phyloP scores from a whole-genome alignment of 2,113 vertebrate species.

The Microcebus lehilahytsara region DNA sequence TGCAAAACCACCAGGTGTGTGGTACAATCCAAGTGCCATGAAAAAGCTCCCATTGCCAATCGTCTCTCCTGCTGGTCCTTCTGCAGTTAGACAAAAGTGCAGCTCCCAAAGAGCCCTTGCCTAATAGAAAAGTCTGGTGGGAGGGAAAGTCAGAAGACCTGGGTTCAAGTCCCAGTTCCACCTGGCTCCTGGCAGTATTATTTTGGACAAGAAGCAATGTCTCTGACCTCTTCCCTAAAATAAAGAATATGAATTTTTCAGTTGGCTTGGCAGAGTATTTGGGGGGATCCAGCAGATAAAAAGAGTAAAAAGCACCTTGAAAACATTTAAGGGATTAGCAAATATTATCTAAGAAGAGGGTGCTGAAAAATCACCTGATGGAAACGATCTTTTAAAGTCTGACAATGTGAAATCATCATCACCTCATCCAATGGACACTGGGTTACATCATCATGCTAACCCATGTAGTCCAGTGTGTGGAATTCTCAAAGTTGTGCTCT shows the following conservation, averaged over 20 bases:
- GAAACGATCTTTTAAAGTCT: not conserved
- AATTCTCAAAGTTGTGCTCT: not conserved
- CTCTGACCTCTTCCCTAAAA: not conserved
- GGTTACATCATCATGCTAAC: not conserved
- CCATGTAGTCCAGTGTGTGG: not conserved
- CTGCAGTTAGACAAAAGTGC: not conserved
- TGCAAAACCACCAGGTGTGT: not conserved
- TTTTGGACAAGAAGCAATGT: not conserved
- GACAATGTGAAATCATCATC: not conserved
- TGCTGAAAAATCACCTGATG: not conserved
- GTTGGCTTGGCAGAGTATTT: not conserved
- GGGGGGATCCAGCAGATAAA: not conserved
- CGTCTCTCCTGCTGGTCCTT: not conserved
- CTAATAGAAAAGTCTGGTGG: not conserved
- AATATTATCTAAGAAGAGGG: not conserved
- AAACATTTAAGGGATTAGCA: slow-evolving; percentile 24
- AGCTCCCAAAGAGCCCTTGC: not conserved
- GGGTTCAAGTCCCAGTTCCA: not conserved
- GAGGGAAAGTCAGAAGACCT: not conserved
- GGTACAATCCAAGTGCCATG: not conserved
- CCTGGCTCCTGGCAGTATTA: not conserved
- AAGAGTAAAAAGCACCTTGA: not conserved
- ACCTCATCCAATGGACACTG: no score
- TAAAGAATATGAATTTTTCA: not conserved
- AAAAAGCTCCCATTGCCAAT: not conserved